Percentiles rank a stretch among this genome's conserved stretches.
Conservation (phyloP, 64 coral and sea anemone species). For the Stichodactyla mertensii region DNA sequence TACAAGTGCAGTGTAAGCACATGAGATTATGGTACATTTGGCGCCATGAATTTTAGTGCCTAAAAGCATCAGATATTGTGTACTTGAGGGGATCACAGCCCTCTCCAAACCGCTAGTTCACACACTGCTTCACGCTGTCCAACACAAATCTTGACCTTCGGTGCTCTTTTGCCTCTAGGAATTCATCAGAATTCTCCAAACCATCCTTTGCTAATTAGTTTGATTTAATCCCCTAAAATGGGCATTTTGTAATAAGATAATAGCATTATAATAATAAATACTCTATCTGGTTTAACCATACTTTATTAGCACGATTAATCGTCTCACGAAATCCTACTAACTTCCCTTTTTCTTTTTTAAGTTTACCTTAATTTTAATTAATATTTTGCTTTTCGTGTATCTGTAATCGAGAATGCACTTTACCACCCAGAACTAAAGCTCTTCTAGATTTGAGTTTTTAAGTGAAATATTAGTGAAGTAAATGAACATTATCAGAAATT, state of each 20-base stretch:
- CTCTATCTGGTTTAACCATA: neutral
- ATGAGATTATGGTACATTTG: neutral
- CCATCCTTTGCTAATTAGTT: neutral
- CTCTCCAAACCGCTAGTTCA: neutral
- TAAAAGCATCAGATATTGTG: neutral
- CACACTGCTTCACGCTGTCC: neutral
- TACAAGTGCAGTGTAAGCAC: neutral
- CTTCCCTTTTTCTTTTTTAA: neutral
- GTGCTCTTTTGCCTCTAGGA: neutral
- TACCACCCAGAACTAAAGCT: neutral
- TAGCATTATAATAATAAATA: neutral
- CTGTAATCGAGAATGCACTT: no score
- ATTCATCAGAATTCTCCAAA: constrained; percentile 3
- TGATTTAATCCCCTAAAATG: neutral
- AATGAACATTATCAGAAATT: neutral
- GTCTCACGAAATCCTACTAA: neutral
- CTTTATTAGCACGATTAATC: neutral
- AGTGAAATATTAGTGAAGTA: neutral
- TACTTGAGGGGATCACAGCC: neutral
- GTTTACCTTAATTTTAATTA: neutral
- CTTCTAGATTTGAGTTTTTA: neutral
- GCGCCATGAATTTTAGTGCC: neutral
- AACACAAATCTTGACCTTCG: neutral
- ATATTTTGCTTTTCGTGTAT: no score
- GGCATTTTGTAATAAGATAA: neutral